phyloP scores from a whole-genome alignment of 1,140 invertebrate species.

The Tribolium castaneum region DNA sequence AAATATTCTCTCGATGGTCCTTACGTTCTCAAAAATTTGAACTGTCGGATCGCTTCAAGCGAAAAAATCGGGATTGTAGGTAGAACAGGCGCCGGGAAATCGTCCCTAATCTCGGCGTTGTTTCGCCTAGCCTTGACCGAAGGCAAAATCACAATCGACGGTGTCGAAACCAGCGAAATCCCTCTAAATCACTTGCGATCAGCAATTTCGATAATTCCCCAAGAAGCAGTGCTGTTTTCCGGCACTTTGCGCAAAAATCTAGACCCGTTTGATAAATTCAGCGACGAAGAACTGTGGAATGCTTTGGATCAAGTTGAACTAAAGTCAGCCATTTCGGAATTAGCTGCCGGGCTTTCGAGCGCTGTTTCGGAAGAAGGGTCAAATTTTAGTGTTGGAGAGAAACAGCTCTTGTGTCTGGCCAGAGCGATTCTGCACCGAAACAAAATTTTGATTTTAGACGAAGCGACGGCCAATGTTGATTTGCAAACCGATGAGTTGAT shows the following conservation, averaged over 20 bases:
- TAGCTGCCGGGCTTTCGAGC: slow-evolving; percentile 57
- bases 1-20: slow-evolving; percentile 65
- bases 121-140: slow-evolving; percentile 69
- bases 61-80: slow-evolving; percentile 77
- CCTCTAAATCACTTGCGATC: slow-evolving; percentile 76
- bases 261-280: slow-evolving; percentile 71
- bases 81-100: slow-evolving; percentile 84
- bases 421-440: slow-evolving; percentile 73
- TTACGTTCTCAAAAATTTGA: slow-evolving; percentile 68
- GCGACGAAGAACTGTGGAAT: slow-evolving; percentile 73
- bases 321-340: slow-evolving; percentile 66
- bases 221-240: slow-evolving; percentile 78
- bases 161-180: slow-evolving; percentile 68
- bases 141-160: slow-evolving; percentile 47
- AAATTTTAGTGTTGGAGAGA: slow-evolving; percentile 67
- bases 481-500: slow-evolving; percentile 72
- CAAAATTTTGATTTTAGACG: slow-evolving; percentile 67
- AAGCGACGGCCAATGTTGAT: slow-evolving; percentile 66
- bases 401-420: slow-evolving; percentile 69
- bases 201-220: slow-evolving; percentile 83
- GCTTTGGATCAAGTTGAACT: slow-evolving; percentile 69
- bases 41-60: slow-evolving; percentile 66
- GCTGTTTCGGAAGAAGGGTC: slow-evolving; percentile 71
- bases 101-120: slow-evolving; percentile 77
- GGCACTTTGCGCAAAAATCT: slow-evolving; percentile 71